A percentile compares a stretch with the other conserved stretches of the same genome.
These are phyloP conservation scores for Dipodomys spectabilis DNA, from an alignment of 2,113 vertebrate genomes.

Conservation along the genomic window DNA sequence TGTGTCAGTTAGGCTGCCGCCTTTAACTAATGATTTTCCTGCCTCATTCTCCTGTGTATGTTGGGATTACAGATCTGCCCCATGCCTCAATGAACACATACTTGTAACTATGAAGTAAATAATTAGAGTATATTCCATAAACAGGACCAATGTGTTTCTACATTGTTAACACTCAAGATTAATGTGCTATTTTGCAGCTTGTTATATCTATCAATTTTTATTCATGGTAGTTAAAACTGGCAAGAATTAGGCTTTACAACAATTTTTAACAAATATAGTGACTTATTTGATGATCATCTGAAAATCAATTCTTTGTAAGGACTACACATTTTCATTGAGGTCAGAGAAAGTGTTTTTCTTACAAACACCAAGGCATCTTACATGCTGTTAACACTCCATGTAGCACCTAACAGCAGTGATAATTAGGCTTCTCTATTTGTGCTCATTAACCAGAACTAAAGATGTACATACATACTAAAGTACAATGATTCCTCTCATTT, in stretches of 20 bases:
- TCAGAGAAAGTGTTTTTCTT: constrained; percentile 41
- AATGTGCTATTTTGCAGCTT: background rate
- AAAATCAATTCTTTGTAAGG: background rate
- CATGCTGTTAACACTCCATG: constrained; percentile 36
- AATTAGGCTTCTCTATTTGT: constrained; percentile 61
- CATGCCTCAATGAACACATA: too few relatives aligned
- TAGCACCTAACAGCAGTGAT: constrained; percentile 24
- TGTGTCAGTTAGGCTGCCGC: too few relatives aligned
- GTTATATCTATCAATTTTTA: background rate
- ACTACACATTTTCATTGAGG: constrained; percentile 30
- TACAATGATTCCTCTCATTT: constrained; percentile 61
- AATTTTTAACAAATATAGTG: constrained; percentile 19
- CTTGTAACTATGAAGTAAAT: background rate
- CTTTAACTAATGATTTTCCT: too few relatives aligned
- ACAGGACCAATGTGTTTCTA: background rate
- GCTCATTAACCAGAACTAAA: constrained; percentile 65
- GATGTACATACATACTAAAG: background rate
- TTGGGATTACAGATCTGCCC: too few relatives aligned
- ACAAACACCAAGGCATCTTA: background rate
- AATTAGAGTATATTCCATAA: background rate
- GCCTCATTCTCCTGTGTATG: too few relatives aligned
- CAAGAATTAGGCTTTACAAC: background rate
- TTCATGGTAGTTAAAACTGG: background rate
- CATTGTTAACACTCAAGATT: background rate
- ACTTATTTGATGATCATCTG: background rate